A percentile compares a stretch with the other conserved stretches of the same genome.
Evolutionary conservation across 2,888 invertebrate genomes (phyloP).

Genomic region (Oasisia sp.): DNA sequence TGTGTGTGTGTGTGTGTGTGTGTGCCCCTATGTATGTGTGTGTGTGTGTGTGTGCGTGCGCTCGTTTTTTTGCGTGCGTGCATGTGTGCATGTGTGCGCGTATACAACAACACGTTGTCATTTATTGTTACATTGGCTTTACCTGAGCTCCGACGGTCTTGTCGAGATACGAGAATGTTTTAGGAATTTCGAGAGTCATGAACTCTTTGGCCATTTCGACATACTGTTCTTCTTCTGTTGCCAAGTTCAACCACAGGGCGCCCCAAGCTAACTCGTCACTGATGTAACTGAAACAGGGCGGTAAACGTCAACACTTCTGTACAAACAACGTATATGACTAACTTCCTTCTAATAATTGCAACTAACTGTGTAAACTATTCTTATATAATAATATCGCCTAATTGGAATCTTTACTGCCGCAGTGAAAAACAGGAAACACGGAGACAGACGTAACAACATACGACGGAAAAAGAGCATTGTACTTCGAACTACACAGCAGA

Average conservation of each 20-base stretch:
- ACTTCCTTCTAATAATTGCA: background rate
- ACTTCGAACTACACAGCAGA: no score
- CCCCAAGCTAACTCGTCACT: slow-evolving; percentile 56
- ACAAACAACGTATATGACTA: background rate
- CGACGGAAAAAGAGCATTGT: no score
- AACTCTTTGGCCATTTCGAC: slow-evolving; percentile 49
- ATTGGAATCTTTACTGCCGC: no score
- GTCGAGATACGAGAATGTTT: slow-evolving; percentile 57
- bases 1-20: background rate
- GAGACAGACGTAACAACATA: no score
- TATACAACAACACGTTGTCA: background rate
- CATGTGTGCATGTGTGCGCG: background rate
- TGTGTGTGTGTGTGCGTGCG: background rate
- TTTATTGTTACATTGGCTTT: slow-evolving; percentile 31
- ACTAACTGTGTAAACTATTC: no score
- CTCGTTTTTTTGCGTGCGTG: background rate
- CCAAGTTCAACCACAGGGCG: slow-evolving; percentile 54
- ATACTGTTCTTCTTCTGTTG: slow-evolving; percentile 51
- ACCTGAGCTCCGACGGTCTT: slow-evolving; percentile 52
- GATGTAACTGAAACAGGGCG: slow-evolving; percentile 34
- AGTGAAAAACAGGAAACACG: no score
- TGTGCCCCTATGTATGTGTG: background rate
- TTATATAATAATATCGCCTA: no score
- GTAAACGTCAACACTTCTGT: background rate
- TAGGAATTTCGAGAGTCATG: slow-evolving; percentile 39